Conservation (phyloP, 37 sponge, comb jelly and placozoan genomes). For the Halichondria panicea region DNA sequence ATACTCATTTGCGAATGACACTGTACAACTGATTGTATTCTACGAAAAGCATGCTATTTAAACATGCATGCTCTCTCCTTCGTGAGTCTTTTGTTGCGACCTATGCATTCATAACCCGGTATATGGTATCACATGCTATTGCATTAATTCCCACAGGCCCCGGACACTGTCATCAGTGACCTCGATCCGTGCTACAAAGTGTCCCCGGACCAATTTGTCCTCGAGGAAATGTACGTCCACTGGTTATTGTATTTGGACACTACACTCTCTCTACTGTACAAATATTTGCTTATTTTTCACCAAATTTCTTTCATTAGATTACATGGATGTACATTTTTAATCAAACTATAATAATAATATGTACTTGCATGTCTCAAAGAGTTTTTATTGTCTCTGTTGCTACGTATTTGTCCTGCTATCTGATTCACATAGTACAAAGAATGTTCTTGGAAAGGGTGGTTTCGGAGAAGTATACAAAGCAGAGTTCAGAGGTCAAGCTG, state of each 20-base stretch:
- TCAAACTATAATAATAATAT: background rate
- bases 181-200: conserved; percentile 42
- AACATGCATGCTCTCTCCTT: too few species aligned
- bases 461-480: conserved; percentile 78
- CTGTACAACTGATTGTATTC: too few species aligned
- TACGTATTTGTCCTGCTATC: too few species aligned
- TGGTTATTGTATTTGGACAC: too few species aligned
- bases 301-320: background rate
- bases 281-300: too few species aligned
- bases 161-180: conserved; percentile 65
- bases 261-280: too few species aligned
- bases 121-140: too few species aligned
- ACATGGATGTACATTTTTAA: background rate
- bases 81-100: too few species aligned
- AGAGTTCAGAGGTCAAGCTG: conserved; percentile 10
- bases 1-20: too few species aligned
- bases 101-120: too few species aligned
- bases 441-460: conserved; percentile 70
- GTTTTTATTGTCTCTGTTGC: background rate
- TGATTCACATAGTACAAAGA: conserved; percentile 42
- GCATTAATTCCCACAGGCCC: conserved; percentile 37
- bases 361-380: background rate
- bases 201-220: conserved; percentile 5
- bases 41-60: too few species aligned
- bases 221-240: conserved; percentile 51